Conservation (phyloP, 2,888 invertebrate genomes). For the Tetropium fuscum region DNA sequence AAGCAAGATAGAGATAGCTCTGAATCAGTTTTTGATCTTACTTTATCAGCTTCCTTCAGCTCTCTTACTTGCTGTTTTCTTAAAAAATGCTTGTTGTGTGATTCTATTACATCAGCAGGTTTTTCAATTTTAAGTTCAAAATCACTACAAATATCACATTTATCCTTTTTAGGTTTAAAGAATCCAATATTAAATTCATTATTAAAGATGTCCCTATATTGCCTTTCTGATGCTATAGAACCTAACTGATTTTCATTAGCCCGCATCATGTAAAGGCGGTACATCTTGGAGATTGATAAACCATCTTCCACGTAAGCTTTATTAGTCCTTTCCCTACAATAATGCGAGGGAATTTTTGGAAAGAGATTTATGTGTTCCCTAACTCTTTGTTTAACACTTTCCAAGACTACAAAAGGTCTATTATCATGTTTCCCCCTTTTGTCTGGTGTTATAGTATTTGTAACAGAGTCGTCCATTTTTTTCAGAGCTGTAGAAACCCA, state of each 20-base stretch:
- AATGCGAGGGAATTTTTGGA: neutral
- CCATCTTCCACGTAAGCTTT: neutral
- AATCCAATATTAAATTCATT: constrained; percentile 18
- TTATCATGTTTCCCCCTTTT: neutral
- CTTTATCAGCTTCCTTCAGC: constrained; percentile 20
- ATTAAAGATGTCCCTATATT: constrained; percentile 12
- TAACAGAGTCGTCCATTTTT: neutral
- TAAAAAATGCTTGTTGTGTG: neutral
- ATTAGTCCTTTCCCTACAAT: neutral
- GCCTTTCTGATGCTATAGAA: constrained; percentile 8
- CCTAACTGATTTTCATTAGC: neutral
- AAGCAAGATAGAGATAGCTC: constrained; percentile 17
- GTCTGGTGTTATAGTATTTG: neutral
- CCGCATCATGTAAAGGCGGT: neutral
- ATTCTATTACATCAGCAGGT: neutral
- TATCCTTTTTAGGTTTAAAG: constrained; percentile 2
- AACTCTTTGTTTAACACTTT: neutral
- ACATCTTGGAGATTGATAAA: neutral
- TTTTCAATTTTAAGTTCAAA: constrained; percentile 3
- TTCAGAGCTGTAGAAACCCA: neutral
- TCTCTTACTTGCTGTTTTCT: constrained; percentile 7
- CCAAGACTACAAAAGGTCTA: neutral
- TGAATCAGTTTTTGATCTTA: neutral
- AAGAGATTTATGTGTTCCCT: constrained; percentile 1
- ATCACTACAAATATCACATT: neutral